Base-by-base conservation (phyloP, 2,797 vertebrate genomes). In the Bradypodion ventrale region DNA sequence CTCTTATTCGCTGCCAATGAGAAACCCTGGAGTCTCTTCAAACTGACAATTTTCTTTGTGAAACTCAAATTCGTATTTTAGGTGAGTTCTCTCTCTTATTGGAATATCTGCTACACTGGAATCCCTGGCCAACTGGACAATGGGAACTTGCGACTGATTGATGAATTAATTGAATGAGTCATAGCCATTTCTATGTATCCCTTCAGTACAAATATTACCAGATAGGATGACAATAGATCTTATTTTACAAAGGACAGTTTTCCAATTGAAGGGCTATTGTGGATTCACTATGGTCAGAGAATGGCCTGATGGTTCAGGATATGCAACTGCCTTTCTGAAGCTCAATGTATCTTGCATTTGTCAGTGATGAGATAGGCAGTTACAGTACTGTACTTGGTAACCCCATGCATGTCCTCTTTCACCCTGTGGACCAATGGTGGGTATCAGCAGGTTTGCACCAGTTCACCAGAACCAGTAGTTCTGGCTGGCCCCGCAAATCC, bases 71-170 rank as follows among this genome's bases (percentile, higher is more conserved):
- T 76, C 21, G 8, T n/a, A n/a, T 19, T 4, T 46, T 70, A 35
- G n/a, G 21, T 29, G 46, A 23, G 59, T 49, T 46, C 19, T 70
- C 19, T 70, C 52, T 46, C 52, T n/a, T n/a, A 29, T 40, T 72
- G n/a, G 15, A 84, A 78, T 32, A 84, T 66, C 75, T 60, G 68
- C 60, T 74, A 63, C 62, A 44, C 15, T 35, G 72, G 69, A 80
- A 79, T 66, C 75, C 7, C 23, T 44, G 60, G 62, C n/a, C 62
- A 66, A 27, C 52, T 68, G 42, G 59, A 75, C 59, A 56, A 40
- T 21, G 29, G 23, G 19, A 44, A 13, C 19, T 56, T 49, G 21
- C 4, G 15, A 80, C 9, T n/a, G 35, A n/a, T 40, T 52, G 32
- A 40, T 37, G 42, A 25, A 13, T 25, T 73, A 27, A 40, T 76